phyloP scores from a whole-genome alignment of 2,888 invertebrate species.

The Linnaemya vulpina region DNA sequence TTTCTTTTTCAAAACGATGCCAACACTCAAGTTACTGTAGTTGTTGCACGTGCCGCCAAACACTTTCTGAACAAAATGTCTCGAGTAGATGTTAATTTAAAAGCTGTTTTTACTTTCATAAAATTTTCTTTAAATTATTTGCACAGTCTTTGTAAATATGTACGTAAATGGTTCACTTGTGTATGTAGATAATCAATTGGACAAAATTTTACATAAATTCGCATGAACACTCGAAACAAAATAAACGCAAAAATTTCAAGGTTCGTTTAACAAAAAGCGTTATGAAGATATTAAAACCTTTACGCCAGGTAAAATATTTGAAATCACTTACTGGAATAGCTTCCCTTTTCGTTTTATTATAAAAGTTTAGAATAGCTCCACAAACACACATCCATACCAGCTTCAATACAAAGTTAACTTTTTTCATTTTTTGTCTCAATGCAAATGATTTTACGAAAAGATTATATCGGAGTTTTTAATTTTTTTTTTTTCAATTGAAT shows the following conservation, averaged over 20 bases:
- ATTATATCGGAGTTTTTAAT: background rate
- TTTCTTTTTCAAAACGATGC: background rate
- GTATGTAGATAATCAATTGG: conserved; percentile 8
- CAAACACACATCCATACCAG: too few relatives aligned
- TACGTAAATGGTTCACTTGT: background rate
- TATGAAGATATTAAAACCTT: conserved; percentile 18
- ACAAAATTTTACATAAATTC: conserved; percentile 12
- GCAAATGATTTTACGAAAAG: background rate
- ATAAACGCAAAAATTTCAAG: conserved; percentile 21
- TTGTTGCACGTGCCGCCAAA: conserved; percentile 26
- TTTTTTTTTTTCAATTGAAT: background rate
- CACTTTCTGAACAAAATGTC: conserved; percentile 32
- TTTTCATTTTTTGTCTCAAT: background rate
- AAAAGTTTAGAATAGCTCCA: background rate
- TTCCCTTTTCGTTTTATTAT: background rate
- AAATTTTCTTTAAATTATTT: conserved; percentile 20
- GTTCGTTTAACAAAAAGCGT: conserved; percentile 51
- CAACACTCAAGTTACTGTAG: conserved; percentile 4
- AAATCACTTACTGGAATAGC: background rate
- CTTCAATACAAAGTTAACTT: background rate
- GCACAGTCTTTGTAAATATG: background rate
- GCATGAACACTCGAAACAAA: background rate
- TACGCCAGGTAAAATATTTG: background rate
- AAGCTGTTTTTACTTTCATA: conserved; percentile 12
- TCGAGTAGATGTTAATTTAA: conserved; percentile 30